Percentiles rank a stretch among this genome's conserved stretches.
Evolutionary conservation across 2,888 invertebrate species (phyloP).

Genomic region (Podabrus alpinus): DNA sequence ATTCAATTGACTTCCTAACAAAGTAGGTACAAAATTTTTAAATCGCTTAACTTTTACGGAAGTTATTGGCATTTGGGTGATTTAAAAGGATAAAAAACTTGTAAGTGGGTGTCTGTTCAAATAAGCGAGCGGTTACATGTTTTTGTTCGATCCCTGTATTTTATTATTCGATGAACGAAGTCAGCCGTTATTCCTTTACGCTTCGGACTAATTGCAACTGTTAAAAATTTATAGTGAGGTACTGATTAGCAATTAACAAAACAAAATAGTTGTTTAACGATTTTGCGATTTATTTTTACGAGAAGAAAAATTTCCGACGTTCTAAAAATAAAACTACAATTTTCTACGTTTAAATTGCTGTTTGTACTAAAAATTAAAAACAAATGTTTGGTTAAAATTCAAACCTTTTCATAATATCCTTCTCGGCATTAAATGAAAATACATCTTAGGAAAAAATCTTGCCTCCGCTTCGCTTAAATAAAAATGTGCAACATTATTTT

Average conservation of each 20-base stretch:
- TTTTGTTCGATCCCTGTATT: background rate
- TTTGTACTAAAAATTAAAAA: background rate
- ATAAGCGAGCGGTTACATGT: background rate
- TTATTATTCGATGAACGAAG: background rate
- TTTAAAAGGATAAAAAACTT: background rate
- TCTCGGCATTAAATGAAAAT: background rate
- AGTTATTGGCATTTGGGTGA: background rate
- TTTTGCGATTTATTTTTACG: background rate
- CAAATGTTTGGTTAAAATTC: background rate
- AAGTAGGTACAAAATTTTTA: background rate
- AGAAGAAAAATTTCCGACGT: background rate
- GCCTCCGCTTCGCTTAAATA: background rate
- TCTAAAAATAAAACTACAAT: background rate
- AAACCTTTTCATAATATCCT: background rate
- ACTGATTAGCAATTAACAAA: background rate
- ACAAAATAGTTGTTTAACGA: background rate
- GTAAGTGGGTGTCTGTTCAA: background rate
- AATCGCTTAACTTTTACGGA: background rate
- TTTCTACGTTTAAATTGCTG: background rate
- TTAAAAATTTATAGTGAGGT: too few species aligned
- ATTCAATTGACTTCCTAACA: background rate
- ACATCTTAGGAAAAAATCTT: background rate
- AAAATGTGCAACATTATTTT: background rate
- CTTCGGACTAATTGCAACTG: too few species aligned
- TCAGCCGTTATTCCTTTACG: too few species aligned